phyloP scores from a whole-genome alignment of 2,797 vertebrate genomes.

The Sparus aurata region DNA sequence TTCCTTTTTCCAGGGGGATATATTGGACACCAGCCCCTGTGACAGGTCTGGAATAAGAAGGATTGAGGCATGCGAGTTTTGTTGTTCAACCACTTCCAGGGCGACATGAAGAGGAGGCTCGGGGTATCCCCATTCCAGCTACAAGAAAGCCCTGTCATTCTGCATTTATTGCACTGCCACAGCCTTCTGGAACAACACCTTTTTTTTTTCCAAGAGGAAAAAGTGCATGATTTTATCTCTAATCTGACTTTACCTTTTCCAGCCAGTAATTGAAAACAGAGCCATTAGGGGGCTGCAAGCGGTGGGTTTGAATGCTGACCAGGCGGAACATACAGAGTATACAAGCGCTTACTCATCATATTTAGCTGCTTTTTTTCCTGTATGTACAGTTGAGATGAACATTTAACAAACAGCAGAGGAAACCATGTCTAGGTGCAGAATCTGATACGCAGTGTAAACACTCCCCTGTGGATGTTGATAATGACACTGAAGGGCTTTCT shows the following conservation, averaged over 20 bases:
- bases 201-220: slow-evolving; percentile 35
- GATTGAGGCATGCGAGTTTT: slow-evolving; percentile 51
- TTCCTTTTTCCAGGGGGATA: slow-evolving; percentile 26
- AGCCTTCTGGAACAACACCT: slow-evolving; percentile 67
- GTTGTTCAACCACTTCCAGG: slow-evolving; percentile 72
- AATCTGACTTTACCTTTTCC: slow-evolving; percentile 74
- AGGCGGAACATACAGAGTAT: slow-evolving; percentile 9
- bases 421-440: slow-evolving; percentile 2
- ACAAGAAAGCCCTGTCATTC: slow-evolving; percentile 83
- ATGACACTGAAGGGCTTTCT: slow-evolving; percentile 45
- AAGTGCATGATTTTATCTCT: slow-evolving; percentile 79
- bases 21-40: slow-evolving; percentile 41
- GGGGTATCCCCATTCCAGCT: slow-evolving; percentile 73
- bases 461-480: slow-evolving; percentile 39
- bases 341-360: slow-evolving; percentile 49
- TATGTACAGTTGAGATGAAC: slow-evolving; percentile 36
- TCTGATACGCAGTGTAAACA: slow-evolving; percentile 50
- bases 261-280: slow-evolving; percentile 82
- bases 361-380: slow-evolving; percentile 31
- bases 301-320: slow-evolving; percentile 44
- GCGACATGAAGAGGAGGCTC: slow-evolving; percentile 50
- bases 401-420: slow-evolving; percentile 32
- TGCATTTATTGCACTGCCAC: slow-evolving; percentile 74
- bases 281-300: slow-evolving; percentile 30
- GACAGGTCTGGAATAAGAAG: slow-evolving; percentile 64